Base-by-base conservation (phyloP, 2,888 invertebrate genomes). In the Brachypalpus laphriformis region DNA sequence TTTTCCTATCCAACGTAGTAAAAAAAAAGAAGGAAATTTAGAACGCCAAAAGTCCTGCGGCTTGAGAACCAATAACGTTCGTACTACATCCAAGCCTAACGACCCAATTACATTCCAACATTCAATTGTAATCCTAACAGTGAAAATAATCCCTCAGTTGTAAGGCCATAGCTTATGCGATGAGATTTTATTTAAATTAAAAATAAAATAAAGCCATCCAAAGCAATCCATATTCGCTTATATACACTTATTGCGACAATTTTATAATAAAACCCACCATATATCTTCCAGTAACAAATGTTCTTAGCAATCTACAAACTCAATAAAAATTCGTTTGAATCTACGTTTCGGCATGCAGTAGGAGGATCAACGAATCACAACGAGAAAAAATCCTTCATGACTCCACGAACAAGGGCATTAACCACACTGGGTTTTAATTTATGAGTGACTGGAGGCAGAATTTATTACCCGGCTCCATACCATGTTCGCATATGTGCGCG, bases 361-460 rank as follows among this genome's bases (percentile, higher is more conserved):
- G 57, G n/a, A 8, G 51, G 45, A 59, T 65, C 57, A 82, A 56
- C 71, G 51, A 82, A 76, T 77, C 65, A 57, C 63, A 65, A 57
- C 71, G 31, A 59, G 16, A 54, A 42, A 59, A 76, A 57, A 56
- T 57, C 61, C 54, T 45, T 51, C 63, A 65, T 61, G 54, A 66
- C 54, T 78, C 59, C 49, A 74, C 78, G 68, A 83, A 78, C 70
- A 85, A 85, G 80, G 63, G 70, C 70, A 85, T 75, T 81, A 85
- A 75, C 85, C 75, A 81, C 74, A 71, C 71, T 81, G 85, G 70
- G 74, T 75, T 85, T 81, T 85, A 85, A 85, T 81, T 85, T 85
- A 85, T 85, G 80, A 85, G 74, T 71, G 81, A 81, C 85, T 81
- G 70, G 65, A 81, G 85, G 85, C 85, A 59, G 65, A 85, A 85